Conservation (phyloP, 1,140 invertebrate genomes). For the Cardiocondyla obscurior region DNA sequence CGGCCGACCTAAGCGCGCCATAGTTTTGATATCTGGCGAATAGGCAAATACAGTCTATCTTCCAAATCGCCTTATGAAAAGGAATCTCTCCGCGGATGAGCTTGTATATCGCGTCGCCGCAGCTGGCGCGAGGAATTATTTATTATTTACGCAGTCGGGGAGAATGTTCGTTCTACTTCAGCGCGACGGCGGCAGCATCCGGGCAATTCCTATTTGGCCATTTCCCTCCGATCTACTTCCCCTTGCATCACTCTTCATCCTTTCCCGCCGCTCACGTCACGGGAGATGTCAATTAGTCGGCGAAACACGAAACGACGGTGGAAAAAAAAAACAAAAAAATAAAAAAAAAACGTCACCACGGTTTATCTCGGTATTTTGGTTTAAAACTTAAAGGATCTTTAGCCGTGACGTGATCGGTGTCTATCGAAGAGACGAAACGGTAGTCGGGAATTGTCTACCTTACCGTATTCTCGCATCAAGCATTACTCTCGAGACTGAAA, state of each 20-base stretch:
- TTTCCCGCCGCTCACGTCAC: background rate
- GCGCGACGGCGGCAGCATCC: conserved; percentile 11
- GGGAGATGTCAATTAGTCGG: conserved; percentile 35
- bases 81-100: background rate
- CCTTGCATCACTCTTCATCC: conserved; percentile 17
- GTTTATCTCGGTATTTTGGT: background rate
- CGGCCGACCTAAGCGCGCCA: background rate
- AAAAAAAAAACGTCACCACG: conserved; percentile 1
- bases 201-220: conserved; percentile 50
- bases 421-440: background rate
- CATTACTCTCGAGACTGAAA: background rate
- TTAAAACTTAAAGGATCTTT: background rate
- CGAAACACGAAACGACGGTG: background rate
- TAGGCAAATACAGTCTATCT: background rate
- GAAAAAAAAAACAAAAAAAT: too few species aligned
- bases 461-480: background rate
- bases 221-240: background rate
- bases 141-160: conserved; percentile 52
- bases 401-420: background rate
- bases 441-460: background rate
- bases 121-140: conserved; percentile 43
- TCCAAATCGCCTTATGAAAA: conserved; percentile 24
- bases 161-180: conserved; percentile 51
- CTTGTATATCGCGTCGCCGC: conserved; percentile 18
- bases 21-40: conserved; percentile 2